Percentiles rank a stretch among this genome's conserved stretches.
These are phyloP conservation scores for Euspilapteryx auroguttella DNA, from an alignment of 2,888 invertebrate genomes.

Conservation along the genomic window DNA sequence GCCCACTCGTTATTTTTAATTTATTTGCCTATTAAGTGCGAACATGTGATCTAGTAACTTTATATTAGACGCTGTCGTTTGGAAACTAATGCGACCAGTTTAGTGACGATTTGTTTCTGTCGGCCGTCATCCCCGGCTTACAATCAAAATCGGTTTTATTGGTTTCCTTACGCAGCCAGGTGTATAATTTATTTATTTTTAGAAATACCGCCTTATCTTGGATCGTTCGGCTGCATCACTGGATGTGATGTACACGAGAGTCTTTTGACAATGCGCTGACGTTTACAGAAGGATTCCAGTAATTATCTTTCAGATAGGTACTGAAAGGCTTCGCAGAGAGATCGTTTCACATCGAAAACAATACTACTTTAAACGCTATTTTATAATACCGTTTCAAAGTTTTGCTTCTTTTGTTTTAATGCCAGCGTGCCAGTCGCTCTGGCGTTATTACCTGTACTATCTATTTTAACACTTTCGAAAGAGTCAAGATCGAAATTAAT, in stretches of 20 bases:
- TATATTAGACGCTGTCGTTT: conserved; percentile 43
- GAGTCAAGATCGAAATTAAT: conserved; percentile 50
- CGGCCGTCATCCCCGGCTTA: conserved; percentile 29
- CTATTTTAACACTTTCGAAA: too few relatives aligned
- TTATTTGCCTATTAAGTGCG: conserved; percentile 56
- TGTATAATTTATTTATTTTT: conserved; percentile 34
- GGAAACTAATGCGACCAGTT: conserved; percentile 56
- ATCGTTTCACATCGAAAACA: too few relatives aligned
- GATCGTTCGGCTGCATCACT: conserved; percentile 12
- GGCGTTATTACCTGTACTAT: too few relatives aligned
- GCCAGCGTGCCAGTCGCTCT: too few relatives aligned
- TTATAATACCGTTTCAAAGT: conserved; percentile 51
- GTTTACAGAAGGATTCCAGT: too few relatives aligned
- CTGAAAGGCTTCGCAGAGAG: too few relatives aligned
- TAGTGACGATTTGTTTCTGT: conserved; percentile 37
- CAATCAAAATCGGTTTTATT: conserved; percentile 37
- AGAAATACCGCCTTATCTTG: conserved; percentile 15
- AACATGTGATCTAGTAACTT: conserved; percentile 55
- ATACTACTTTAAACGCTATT: conserved; percentile 51
- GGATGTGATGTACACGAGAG: too few relatives aligned
- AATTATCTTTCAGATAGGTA: too few relatives aligned
- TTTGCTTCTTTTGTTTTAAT: too few relatives aligned
- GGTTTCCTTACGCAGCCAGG: conserved; percentile 42
- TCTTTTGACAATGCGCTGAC: too few relatives aligned
- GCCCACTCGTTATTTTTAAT: conserved; percentile 35